Percentiles rank a stretch among this genome's conserved stretches.
Evolutionary conservation across 2,888 invertebrate species (phyloP).

Genomic region (Cephus pygmeus): DNA sequence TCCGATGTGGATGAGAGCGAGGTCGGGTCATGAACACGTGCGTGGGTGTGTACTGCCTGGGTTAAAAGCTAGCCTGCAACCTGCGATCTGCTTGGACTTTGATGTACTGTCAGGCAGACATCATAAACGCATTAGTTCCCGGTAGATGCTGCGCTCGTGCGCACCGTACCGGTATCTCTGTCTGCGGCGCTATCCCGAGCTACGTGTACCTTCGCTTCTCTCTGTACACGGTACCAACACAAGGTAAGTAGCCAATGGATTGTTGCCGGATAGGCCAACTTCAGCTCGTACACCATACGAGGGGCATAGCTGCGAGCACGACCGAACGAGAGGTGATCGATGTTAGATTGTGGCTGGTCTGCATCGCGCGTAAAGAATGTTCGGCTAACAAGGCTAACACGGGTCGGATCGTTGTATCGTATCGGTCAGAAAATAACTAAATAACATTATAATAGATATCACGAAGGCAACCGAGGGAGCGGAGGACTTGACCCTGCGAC

Average conservation of each 20-base stretch:
- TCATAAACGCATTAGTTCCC: slow-evolving; percentile 61
- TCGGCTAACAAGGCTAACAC: slow-evolving; percentile 49
- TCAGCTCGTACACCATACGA: slow-evolving; percentile 3
- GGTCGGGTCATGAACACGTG: slow-evolving; percentile 6
- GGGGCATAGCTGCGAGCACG: not conserved
- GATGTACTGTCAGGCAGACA: slow-evolving; percentile 60
- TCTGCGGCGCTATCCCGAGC: not conserved
- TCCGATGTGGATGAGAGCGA: not conserved
- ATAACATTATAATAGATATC: slow-evolving; percentile 38
- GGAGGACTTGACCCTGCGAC: slow-evolving; percentile 3
- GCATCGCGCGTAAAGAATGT: slow-evolving; percentile 42
- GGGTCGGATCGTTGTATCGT: slow-evolving; percentile 30
- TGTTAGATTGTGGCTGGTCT: slow-evolving; percentile 21
- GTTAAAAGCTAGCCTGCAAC: slow-evolving; percentile 13
- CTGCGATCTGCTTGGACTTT: slow-evolving; percentile 44
- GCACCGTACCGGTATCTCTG: not conserved
- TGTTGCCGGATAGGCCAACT: not conserved
- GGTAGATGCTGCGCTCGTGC: slow-evolving; percentile 12
- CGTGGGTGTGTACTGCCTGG: slow-evolving; percentile 4
- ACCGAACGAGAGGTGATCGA: slow-evolving; percentile 21
- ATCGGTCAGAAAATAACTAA: slow-evolving; percentile 40
- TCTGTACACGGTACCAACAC: not conserved
- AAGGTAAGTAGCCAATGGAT: not conserved
- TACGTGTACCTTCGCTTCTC: not conserved
- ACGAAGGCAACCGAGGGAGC: slow-evolving; percentile 24